phyloP scores from a whole-genome alignment of 2,797 vertebrate genomes.

The Coreius guichenoti region DNA sequence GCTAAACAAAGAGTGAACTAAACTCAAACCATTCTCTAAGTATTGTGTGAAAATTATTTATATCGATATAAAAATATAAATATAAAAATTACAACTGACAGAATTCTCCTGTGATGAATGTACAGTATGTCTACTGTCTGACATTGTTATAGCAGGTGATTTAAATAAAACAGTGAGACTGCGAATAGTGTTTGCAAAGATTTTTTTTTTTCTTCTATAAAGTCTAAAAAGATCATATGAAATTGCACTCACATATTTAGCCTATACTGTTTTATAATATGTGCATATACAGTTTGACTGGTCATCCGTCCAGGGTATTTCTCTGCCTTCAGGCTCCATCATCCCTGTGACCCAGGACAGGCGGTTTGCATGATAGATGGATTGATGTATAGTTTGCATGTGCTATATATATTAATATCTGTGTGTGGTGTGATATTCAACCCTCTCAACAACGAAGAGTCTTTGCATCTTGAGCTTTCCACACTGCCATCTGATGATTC shows the following conservation, averaged over 20 bases:
- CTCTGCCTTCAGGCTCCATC: background rate
- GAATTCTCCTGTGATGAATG: background rate
- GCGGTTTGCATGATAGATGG: background rate
- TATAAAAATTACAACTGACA: background rate
- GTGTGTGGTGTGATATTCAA: slow-evolving; percentile 16
- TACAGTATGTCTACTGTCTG: no score
- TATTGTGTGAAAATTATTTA: background rate
- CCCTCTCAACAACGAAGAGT: background rate
- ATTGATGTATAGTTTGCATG: background rate
- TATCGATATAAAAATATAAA: background rate
- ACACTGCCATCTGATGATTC: slow-evolving; percentile 40
- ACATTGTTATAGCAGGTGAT: no score
- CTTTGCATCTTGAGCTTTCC: slow-evolving; percentile 8
- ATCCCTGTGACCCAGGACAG: background rate
- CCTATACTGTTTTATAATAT: background rate
- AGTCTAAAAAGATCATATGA: background rate
- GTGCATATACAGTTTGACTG: background rate
- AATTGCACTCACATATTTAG: no score
- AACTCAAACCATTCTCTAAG: background rate
- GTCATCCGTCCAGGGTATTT: background rate
- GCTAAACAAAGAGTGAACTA: background rate
- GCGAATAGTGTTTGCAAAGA: no score
- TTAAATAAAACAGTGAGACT: no score
- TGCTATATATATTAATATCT: slow-evolving; percentile 14
- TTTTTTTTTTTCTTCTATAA: background rate